These are phyloP conservation scores for Paralvinella palmiformis DNA, from an alignment of 1,140 invertebrate genomes.

Conservation along the genomic window DNA sequence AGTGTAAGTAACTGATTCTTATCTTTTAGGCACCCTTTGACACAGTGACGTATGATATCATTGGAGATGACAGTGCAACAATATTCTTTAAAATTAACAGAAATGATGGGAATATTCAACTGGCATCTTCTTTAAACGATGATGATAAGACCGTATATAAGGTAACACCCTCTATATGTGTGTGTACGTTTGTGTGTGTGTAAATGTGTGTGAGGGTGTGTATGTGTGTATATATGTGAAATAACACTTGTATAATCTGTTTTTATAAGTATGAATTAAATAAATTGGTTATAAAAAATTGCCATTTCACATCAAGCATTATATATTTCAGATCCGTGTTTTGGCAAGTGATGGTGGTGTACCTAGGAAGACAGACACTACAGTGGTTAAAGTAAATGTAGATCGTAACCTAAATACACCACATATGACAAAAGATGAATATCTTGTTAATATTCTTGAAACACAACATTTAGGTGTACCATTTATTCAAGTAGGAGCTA, in stretches of 20 bases:
- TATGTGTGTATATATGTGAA: too few relatives aligned
- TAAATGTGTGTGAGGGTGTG: too few relatives aligned
- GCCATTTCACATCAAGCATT: too few relatives aligned
- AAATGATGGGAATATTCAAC: conserved; percentile 23
- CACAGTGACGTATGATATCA: conserved; percentile 29
- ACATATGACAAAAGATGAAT: neutral
- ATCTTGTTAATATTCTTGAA: neutral
- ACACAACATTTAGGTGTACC: conserved; percentile 13
- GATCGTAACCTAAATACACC: conserved; percentile 33
- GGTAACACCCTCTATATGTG: too few relatives aligned
- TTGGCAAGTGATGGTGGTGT: conserved; percentile 34
- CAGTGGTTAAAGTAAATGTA: conserved; percentile 30
- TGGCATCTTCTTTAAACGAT: conserved; percentile 11
- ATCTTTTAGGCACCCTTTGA: conserved; percentile 16
- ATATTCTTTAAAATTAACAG: conserved; percentile 27
- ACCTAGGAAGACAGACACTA: conserved; percentile 23
- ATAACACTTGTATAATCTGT: too few relatives aligned
- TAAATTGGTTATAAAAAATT: too few relatives aligned
- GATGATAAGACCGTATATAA: conserved; percentile 9
- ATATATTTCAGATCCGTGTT: conserved; percentile 26
- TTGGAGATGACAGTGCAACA: conserved; percentile 35
- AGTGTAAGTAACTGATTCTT: too few relatives aligned
- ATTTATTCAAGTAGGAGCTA: conserved; percentile 61
- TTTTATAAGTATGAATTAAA: too few relatives aligned
- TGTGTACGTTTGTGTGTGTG: too few relatives aligned